These are phyloP conservation scores for Cerceris ruficornis DNA, from an alignment of 2,888 invertebrate species.

Conservation along the genomic window DNA sequence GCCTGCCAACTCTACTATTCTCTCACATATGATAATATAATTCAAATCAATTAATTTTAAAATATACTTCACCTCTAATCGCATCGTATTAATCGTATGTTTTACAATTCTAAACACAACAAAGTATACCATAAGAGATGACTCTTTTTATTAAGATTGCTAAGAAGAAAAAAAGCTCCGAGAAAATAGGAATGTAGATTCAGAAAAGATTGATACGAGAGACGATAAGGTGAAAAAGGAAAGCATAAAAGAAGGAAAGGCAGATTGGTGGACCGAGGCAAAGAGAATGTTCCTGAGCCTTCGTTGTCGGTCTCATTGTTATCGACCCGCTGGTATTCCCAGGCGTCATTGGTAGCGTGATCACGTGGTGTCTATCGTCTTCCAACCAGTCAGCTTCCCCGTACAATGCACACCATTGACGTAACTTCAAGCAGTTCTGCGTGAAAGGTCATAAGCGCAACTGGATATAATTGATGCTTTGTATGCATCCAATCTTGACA, in stretches of 20 bases:
- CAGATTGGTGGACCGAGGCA: constrained; percentile 21
- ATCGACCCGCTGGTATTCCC: constrained; percentile 61
- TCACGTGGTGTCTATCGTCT: constrained; percentile 63
- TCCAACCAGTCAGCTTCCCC: constrained; percentile 52
- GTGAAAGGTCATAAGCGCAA: constrained; percentile 55
- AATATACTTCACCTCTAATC: too few relatives aligned
- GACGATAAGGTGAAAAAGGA: constrained; percentile 1
- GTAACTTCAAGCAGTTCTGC: constrained; percentile 47
- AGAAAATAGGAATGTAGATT: background rate
- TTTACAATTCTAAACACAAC: background rate
- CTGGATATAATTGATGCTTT: constrained; percentile 27
- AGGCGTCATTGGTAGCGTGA: constrained; percentile 63
- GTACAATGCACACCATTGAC: constrained; percentile 56
- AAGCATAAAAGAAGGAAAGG: constrained; percentile 7
- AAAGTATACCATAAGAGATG: background rate
- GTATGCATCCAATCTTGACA: constrained; percentile 10
- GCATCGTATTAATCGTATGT: too few relatives aligned
- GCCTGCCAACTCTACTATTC: too few relatives aligned
- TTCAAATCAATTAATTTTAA: too few relatives aligned
- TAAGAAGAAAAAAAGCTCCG: background rate
- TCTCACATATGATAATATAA: too few relatives aligned
- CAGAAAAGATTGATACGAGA: background rate
- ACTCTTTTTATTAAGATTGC: too few relatives aligned
- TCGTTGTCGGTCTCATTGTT: constrained; percentile 65
- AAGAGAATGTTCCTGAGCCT: constrained; percentile 48